phyloP scores from a whole-genome alignment of 2,113 vertebrate genomes.

The rabbit (Oryctolagus cuniculus) region mOryCun1.1 NC_091438.1:108389001-108389500 shows the following conservation, averaged over 20 bases:
- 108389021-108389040: no score
- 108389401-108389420: background rate
- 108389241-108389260: background rate
- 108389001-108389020: no score
- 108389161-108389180: no score
- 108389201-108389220: background rate
- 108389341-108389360: conserved; percentile 66
- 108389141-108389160: no score
- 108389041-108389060: no score
- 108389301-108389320: background rate
- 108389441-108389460: conserved; percentile 44
- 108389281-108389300: no score
- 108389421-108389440: background rate
- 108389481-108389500: conserved; percentile 51
- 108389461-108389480: conserved; percentile 50
- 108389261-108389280: conserved; percentile 7
- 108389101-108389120: no score
- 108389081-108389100: no score
- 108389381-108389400: conserved; percentile 23
- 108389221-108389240: background rate
- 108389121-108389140: no score
- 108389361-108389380: background rate
- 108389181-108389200: background rate
- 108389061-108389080: no score
- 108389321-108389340: conserved; percentile 18